Base-by-base conservation (phyloP, 2,113 vertebrate genomes). In the Riparia riparia region DNA sequence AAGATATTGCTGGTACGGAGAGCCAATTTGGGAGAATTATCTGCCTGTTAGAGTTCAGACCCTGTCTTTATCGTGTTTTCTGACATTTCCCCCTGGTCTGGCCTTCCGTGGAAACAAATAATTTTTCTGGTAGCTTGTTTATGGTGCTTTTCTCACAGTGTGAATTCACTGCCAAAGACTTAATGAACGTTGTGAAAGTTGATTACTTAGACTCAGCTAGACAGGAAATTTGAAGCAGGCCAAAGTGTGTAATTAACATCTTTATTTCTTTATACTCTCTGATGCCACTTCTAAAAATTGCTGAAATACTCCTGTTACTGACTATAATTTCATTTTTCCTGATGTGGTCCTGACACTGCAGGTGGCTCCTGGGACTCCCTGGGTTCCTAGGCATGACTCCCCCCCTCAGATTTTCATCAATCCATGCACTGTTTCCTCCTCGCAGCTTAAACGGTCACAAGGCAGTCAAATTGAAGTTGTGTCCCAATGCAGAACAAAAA, bases 11-110 rank as follows among this genome's bases (percentile, higher is more conserved):
- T 58, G 84, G 84, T 41, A 26, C 39, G 42, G 39, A 80, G 81
- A 84, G 77, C 4, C 53, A 94, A 16, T 97, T 65, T 82, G 57
- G 57, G 72, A 86, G 71, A 93, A 94, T 94, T 91, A 90, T 63
- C 56, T 78, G 64, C 34, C 49, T 91, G 41, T 66, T 92, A 51
- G 61, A 73, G 81, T 74, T 90, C 6, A 28, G 72, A 18, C 80
- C 26, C 24, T 26, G 13, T 54, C 74, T 91, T 73, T 47, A 54
- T 80, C 39, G 61, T 47, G 42, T 74, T 91, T 81, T 87, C 72
- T 93, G 80, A 77, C 49, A 39, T 82, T 82, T 78, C 50, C 71
- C 58, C 10, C 18, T 58, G 44, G 72, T 57, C 51, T 58, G 50
- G 19, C 26, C 37, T 60, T 78, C 53, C 41, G 29, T 63, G 61